Conservation (phyloP, 2,113 vertebrate genomes). For the Brachypodius melanocephalos region DNA sequence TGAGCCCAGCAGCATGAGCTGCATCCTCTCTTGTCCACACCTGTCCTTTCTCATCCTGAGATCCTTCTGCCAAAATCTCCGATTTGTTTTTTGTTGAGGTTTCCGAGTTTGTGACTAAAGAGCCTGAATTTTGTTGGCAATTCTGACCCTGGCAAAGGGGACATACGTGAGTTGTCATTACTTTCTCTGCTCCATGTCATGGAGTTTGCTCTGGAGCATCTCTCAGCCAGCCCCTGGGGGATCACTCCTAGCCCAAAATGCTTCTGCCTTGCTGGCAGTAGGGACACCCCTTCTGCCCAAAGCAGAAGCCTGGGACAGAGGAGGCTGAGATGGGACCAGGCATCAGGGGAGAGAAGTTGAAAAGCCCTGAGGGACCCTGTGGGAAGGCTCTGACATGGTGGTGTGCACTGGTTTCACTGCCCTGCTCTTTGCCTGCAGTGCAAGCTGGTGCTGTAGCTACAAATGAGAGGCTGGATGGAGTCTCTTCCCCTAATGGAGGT, state of each 20-base stretch:
- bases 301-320: not conserved
- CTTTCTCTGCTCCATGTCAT: not conserved
- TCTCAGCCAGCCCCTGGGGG: not conserved
- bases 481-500: not conserved
- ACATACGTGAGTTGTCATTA: not conserved
- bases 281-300: no score
- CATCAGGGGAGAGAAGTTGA: not conserved
- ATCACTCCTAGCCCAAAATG: accelerated
- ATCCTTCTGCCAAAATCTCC: not conserved
- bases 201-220: not conserved
- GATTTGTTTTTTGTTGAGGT: not conserved
- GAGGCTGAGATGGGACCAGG: not conserved
- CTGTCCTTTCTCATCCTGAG: not conserved
- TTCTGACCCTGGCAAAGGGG: not conserved
- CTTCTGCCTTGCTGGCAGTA: not conserved
- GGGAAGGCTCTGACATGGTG: not conserved
- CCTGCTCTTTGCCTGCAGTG: not conserved
- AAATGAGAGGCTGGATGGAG: not conserved
- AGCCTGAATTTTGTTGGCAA: not conserved
- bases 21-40: not conserved
- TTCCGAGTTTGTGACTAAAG: not conserved
- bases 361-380: not conserved
- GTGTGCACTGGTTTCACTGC: not conserved
- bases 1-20: not conserved
- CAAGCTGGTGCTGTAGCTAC: not conserved